phyloP scores from a whole-genome alignment of 1,140 invertebrate species.

The Ditylenchus dipsaci region DNA sequence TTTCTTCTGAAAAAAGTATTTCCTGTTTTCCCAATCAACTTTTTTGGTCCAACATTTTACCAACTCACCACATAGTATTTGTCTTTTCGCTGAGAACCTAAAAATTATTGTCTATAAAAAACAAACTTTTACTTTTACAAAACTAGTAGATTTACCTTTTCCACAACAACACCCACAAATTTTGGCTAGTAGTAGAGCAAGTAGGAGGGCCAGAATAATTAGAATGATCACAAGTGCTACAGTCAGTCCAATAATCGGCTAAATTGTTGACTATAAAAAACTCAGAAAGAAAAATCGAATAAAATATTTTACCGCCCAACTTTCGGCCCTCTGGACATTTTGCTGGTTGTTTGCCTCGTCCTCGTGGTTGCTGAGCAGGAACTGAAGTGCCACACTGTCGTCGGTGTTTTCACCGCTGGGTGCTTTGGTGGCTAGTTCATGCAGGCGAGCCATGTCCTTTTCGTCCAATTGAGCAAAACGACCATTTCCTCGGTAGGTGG shows the following conservation, averaged over 20 bases:
- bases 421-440: slow-evolving; percentile 5
- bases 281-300: too few relatives aligned
- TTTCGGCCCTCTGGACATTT: not conserved
- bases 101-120: not conserved
- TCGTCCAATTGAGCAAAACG: slow-evolving; percentile 3
- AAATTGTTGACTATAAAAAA: not conserved
- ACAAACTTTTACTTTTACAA: not conserved
- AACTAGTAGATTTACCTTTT: not conserved
- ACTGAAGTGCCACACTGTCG: not conserved
- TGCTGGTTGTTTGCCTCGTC: not conserved
- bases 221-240: slow-evolving; percentile 4
- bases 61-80: slow-evolving; percentile 5
- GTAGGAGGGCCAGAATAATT: not conserved
- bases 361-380: slow-evolving; percentile 1
- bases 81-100: not conserved
- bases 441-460: slow-evolving; percentile 7
- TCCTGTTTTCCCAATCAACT: too few relatives aligned
- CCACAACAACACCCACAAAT: slow-evolving; percentile 5
- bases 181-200: not conserved
- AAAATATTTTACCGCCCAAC: slow-evolving; percentile 6
- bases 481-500: slow-evolving; percentile 1
- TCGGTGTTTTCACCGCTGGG: not conserved
- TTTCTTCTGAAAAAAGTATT: too few relatives aligned
- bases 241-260: slow-evolving; percentile 12
- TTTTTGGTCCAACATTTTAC: too few relatives aligned